These are phyloP conservation scores for Amphiura filiformis DNA, from an alignment of 35 echinoderm and acorn worm species.

Conservation along the genomic window DNA sequence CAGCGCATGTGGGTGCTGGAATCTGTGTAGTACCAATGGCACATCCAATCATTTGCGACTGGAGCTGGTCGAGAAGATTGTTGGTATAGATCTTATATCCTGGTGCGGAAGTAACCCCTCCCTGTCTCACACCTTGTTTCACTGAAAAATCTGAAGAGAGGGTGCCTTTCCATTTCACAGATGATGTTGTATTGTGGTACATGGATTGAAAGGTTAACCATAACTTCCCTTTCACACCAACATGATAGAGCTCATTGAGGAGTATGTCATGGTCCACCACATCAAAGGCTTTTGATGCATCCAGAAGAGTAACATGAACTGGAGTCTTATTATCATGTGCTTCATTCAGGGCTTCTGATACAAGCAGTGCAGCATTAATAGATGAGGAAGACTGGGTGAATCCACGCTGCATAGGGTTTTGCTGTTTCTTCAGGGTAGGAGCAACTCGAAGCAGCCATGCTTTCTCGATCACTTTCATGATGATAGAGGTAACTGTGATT, in stretches of 20 bases:
- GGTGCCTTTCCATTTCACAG: background rate
- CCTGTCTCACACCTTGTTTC: background rate
- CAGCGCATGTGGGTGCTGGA: background rate
- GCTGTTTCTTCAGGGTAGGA: background rate
- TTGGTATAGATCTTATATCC: background rate
- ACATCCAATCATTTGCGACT: background rate
- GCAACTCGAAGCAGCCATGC: background rate
- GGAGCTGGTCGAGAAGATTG: background rate
- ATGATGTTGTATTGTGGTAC: background rate
- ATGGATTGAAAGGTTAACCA: background rate
- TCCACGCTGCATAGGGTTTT: background rate
- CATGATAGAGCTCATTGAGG: background rate
- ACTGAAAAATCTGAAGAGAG: background rate
- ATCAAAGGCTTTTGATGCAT: constrained; percentile 5
- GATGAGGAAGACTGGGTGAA: too few relatives aligned
- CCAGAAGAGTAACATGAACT: background rate
- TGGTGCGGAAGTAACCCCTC: background rate
- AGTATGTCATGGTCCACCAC: background rate
- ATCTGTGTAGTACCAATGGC: background rate
- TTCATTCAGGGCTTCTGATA: background rate
- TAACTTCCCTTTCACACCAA: background rate
- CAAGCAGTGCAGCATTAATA: background rate
- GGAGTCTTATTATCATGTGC: background rate
- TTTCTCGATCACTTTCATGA: background rate
- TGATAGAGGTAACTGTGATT: background rate